Evolutionary conservation across 92 coral and sea anemone species (phyloP).

Genomic region (Pocillopora grandis): DNA sequence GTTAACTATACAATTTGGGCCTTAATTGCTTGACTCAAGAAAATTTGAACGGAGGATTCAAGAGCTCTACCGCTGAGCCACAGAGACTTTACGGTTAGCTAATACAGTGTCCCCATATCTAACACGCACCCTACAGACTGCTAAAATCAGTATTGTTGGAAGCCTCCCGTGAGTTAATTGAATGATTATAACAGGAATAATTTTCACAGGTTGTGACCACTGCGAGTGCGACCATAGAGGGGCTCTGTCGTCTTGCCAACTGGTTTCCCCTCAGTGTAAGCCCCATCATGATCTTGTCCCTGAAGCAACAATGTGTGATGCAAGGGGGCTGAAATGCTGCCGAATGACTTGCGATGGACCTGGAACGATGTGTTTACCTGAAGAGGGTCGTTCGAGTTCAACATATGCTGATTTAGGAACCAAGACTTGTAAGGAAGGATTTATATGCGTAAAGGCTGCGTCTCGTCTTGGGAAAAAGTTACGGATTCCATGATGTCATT

Average conservation of each 20-base stretch:
- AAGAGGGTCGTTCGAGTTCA: slow-evolving; percentile 1
- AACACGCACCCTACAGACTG: no score
- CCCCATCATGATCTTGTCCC: slow-evolving; percentile 33
- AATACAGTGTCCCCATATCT: no score
- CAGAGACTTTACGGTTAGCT: no score
- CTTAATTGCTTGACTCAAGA: no score
- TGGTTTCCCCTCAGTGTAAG: slow-evolving; percentile 22
- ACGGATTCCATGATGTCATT: neutral
- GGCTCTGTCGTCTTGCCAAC: slow-evolving; percentile 39
- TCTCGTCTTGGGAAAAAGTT: slow-evolving; percentile 15
- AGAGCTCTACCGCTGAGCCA: no score
- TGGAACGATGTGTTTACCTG: slow-evolving; percentile 42
- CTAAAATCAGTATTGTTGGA: no score
- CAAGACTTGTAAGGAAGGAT: slow-evolving; percentile 37
- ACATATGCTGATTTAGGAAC: slow-evolving; percentile 24
- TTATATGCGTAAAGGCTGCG: slow-evolving; percentile 34
- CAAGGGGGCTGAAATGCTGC: slow-evolving; percentile 36
- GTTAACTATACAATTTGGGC: no score
- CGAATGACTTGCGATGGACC: slow-evolving; percentile 46
- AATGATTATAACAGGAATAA: neutral
- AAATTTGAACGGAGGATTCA: no score
- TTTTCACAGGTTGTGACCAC: slow-evolving; percentile 21
- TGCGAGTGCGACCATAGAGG: slow-evolving; percentile 43
- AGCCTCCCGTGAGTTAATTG: no score
- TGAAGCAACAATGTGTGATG: slow-evolving; percentile 27